A percentile compares a stretch with the other conserved stretches of the same genome.
These are phyloP conservation scores for Tiaroga cobitis DNA, from an alignment of 2,797 vertebrate species.

Conservation along the genomic window DNA sequence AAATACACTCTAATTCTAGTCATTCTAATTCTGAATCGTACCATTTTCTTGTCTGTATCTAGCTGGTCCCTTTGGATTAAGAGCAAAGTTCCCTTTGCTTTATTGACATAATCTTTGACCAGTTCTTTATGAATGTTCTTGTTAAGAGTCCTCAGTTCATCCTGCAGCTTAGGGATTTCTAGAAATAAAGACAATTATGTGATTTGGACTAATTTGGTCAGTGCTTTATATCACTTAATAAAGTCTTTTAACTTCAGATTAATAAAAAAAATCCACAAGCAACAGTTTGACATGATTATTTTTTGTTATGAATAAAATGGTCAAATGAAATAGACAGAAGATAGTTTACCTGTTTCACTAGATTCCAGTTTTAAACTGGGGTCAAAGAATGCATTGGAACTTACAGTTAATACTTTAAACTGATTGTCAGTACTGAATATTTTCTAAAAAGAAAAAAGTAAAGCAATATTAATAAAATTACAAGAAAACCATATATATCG, in stretches of 20 bases:
- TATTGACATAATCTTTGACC: no score
- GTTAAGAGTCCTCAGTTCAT: no score
- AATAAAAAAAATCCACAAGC: no score
- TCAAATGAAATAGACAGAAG: background rate
- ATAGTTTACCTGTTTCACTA: background rate
- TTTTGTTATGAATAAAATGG: background rate
- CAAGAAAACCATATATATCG: background rate
- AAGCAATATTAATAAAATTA: no score
- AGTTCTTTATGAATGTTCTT: no score
- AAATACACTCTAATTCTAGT: background rate
- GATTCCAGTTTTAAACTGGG: background rate
- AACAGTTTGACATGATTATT: background rate
- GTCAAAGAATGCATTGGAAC: background rate
- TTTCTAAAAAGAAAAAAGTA: background rate
- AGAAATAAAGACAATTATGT: background rate
- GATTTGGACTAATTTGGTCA: background rate
- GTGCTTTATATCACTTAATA: background rate
- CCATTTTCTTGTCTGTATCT: background rate
- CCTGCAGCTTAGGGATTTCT: conserved; percentile 4
- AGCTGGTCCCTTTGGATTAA: conserved; percentile 1
- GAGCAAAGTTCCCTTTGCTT: no score
- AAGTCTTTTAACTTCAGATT: background rate
- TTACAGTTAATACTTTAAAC: background rate
- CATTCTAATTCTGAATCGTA: background rate
- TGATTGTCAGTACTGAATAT: background rate